Base-by-base conservation (phyloP, 2,113 vertebrate species). In the Anser cygnoides region DNA sequence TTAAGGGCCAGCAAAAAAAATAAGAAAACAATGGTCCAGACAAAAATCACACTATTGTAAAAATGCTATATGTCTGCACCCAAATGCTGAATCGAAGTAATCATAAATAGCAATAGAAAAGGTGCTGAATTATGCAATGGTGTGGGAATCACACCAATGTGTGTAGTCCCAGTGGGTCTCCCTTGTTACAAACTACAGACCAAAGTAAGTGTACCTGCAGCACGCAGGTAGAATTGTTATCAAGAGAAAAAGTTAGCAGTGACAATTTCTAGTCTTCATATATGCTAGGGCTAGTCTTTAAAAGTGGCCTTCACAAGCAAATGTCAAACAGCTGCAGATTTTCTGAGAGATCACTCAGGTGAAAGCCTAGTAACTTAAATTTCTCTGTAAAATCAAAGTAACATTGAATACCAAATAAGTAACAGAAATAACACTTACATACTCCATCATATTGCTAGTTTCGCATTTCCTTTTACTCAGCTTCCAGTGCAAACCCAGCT, bases 401-500 rank as follows among this genome's bases (percentile, higher is more conserved):
- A 54, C 25, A 26, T 35, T 43, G 61, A 87, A 84, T 1, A 59
- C 33, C 44, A 93, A 88, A 26, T 55, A 59, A 75, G 7, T 62
- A 84, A 90, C 54, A 62, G 59, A 79, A 85, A 23, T 54, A 76
- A 92, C 98, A 98, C 98, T 98, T 97, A 98, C 98, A 96, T 98
- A 98, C 95, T 99, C 99, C 99, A 99, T 99, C 99, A 99, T 99
- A 97, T 99, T 99, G 98, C 98, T 99, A 98, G 98, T 99, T 98
- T 99, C 99, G 80, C 99, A 99, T 99, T 99, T 99, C 98, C 99
- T 99, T 98, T 99, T 99, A 90, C 99, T 99, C 98, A 99, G 98
- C 95, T 99, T 99, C 99, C 99, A 99, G 98, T 99, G 99, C 98
- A 99, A 99, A 90, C 99, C 99, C 96, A 99, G 99, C 99, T 99